Evolutionary conservation across 2,888 invertebrate genomes (phyloP), one percentile per base, ranked within the genome.

Genomic region (Apamea anceps): DNA sequence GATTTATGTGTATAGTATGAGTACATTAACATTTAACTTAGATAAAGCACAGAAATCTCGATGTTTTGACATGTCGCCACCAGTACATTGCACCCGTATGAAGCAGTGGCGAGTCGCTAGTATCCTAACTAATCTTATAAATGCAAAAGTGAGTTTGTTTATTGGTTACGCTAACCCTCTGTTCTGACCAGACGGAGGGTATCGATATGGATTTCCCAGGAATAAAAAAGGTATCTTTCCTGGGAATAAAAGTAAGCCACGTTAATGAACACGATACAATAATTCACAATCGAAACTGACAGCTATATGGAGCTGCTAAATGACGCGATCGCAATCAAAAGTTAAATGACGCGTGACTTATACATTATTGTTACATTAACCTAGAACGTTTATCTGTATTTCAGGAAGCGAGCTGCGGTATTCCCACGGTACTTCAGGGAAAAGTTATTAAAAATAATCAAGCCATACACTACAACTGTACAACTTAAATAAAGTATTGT

Each of bases 311-410:
- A 45, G n/a, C 15, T 12, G 18, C 18, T 68, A 18, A 68, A 77
- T 65, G 57, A 80, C 57, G 48, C 48, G 28, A 32, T 48, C 48
- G 51, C 80, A 68, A 78, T 68, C n/a, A 60, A 70, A 78, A 37
- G 37, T 37, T 60, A 37, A 60, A 68, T 51, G 48, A 37, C 48
- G 37, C 37, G 25, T 80, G 80, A 80, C 28, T 81, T 82, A 57
- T 54, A 42, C 81, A 28, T 81, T 81, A 80, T 60, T 73, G 60
- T 81, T n/a, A 51, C 66, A 73, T 67, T 80, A 82, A 81, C 73
- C 80, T 81, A 66, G 67, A 72, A 68, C 28, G 13, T 48, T 51
- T 65, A 81, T 75, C 82, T 13, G 66, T 54, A 42, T 85, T 75
- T 77, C 82, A 84, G 84, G 77, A 81, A 85, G 77, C 12, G 15